These are phyloP conservation scores for Lasiommata megera DNA, from an alignment of 2,888 invertebrate species.

Conservation along the genomic window DNA sequence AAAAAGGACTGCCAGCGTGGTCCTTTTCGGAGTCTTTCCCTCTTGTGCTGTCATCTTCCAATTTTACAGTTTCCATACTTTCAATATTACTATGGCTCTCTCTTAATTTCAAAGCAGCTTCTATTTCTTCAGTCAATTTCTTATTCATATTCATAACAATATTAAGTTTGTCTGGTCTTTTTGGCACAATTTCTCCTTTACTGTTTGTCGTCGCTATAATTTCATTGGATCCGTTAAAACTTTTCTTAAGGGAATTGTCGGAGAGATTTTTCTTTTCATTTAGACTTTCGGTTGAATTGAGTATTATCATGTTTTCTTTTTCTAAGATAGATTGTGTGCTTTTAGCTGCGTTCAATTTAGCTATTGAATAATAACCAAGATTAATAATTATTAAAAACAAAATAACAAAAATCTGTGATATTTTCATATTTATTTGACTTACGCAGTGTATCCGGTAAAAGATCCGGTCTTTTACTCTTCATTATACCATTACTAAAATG, in stretches of 20 bases:
- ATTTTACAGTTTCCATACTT: conserved; percentile 75
- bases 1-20: conserved; percentile 92
- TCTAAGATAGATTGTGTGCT: conserved; percentile 72
- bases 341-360: conserved; percentile 69
- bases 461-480: conserved; percentile 82
- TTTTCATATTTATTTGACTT: conserved; percentile 42
- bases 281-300: conserved; percentile 67
- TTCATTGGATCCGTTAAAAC: conserved; percentile 64
- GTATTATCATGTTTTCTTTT: conserved; percentile 68
- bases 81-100: conserved; percentile 65
- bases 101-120: conserved; percentile 64
- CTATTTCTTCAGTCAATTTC: conserved; percentile 73
- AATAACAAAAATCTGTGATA: neutral
- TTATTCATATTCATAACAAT: conserved; percentile 75
- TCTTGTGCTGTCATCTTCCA: conserved; percentile 63
- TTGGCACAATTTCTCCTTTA: conserved; percentile 71
- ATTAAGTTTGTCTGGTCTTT: conserved; percentile 75
- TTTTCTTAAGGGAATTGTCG: conserved; percentile 63
- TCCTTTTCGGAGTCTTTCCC: conserved; percentile 67
- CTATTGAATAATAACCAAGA: conserved; percentile 44
- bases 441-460: conserved; percentile 82
- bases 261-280: conserved; percentile 67
- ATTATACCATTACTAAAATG: conserved; percentile 72
- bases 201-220: conserved; percentile 76
- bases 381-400: neutral